Conservation (phyloP, 2,113 vertebrate species). For the Chaetorhynchus papuensis region DNA sequence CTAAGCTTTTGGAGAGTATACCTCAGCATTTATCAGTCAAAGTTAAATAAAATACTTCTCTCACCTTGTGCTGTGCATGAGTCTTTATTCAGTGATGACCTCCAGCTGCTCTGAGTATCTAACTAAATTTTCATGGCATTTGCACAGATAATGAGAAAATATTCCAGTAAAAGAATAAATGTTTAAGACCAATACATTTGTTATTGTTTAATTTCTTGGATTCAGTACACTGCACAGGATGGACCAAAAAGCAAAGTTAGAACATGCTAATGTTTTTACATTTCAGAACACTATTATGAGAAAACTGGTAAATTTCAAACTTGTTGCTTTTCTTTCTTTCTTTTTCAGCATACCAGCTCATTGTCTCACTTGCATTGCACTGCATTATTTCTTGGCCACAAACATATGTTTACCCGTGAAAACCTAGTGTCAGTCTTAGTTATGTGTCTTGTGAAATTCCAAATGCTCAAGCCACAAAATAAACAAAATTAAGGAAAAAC, state of each 20-base stretch:
- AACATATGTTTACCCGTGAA: constrained; percentile 43
- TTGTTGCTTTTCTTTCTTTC: not conserved
- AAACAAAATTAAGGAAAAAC: constrained; percentile 54
- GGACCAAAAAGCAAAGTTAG: not conserved
- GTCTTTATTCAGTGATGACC: not conserved
- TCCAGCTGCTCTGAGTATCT: not conserved
- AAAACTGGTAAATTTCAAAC: not conserved
- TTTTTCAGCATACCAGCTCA: not conserved
- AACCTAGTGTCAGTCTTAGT: constrained; percentile 37
- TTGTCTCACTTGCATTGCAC: not conserved
- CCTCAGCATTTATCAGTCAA: not conserved
- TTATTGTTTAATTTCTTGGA: not conserved
- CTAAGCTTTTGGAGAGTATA: not conserved
- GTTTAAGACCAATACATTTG: not conserved
- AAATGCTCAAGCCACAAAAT: constrained; percentile 50
- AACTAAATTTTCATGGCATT: not conserved
- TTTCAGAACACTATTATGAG: not conserved
- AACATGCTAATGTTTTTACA: not conserved
- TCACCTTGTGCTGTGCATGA: not conserved
- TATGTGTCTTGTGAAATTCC: constrained; percentile 52
- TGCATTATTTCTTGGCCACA: constrained; percentile 44
- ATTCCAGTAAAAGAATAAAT: not conserved
- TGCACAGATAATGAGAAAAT: not conserved
- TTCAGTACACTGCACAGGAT: not conserved
- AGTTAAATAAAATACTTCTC: not conserved